These are phyloP conservation scores for Synanthedon andrenaeformis DNA, from an alignment of 2,888 invertebrate genomes.

Conservation along the genomic window DNA sequence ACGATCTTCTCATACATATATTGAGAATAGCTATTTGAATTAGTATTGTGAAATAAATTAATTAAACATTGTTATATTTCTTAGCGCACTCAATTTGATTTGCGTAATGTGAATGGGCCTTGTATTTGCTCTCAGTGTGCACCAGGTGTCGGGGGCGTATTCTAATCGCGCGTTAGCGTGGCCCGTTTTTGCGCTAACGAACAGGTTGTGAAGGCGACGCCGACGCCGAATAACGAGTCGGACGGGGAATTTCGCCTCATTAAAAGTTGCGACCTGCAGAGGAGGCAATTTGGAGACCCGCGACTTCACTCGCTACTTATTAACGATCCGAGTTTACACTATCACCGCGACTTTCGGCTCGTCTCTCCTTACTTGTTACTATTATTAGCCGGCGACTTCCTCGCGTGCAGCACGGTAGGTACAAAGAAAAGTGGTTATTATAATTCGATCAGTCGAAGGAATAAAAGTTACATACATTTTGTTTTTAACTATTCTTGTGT, in stretches of 20 bases:
- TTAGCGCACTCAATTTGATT: not conserved
- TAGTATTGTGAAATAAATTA: too few relatives aligned
- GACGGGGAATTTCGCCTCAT: slow-evolving; percentile 68
- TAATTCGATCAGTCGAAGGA: too few relatives aligned
- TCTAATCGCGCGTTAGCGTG: slow-evolving; percentile 69
- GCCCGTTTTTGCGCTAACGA: slow-evolving; percentile 68
- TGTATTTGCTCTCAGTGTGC: slow-evolving; percentile 29
- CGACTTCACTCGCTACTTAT: slow-evolving; percentile 52
- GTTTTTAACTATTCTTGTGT: too few relatives aligned
- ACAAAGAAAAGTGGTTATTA: too few relatives aligned
- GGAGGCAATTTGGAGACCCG: slow-evolving; percentile 62
- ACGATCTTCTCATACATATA: too few relatives aligned
- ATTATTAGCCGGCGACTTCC: not conserved
- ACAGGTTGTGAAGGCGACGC: slow-evolving; percentile 65
- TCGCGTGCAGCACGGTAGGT: not conserved
- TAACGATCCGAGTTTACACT: slow-evolving; percentile 48
- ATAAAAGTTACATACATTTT: too few relatives aligned
- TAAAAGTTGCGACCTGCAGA: slow-evolving; percentile 68
- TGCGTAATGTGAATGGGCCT: too few relatives aligned
- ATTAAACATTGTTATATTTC: too few relatives aligned
- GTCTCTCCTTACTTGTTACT: not conserved
- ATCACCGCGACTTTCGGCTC: slow-evolving; percentile 3
- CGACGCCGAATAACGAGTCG: slow-evolving; percentile 43
- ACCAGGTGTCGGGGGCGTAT: slow-evolving; percentile 45
- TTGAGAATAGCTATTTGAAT: too few relatives aligned